Evolutionary conservation across 2,113 vertebrate species (phyloP), one percentile per base, ranked within the genome.

Genomic region (Rhipidura dahli): DNA sequence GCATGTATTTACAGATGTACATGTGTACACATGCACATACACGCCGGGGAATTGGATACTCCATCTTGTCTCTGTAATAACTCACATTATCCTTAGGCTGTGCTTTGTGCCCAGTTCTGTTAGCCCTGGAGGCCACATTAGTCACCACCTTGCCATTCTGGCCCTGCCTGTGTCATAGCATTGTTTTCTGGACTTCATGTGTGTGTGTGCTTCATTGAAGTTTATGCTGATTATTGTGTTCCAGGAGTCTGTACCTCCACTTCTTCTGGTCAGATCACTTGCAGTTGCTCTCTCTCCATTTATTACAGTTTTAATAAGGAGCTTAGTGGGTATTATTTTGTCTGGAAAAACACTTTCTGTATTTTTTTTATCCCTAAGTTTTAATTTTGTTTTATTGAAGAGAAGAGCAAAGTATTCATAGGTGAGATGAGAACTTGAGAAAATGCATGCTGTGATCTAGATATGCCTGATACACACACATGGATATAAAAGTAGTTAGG

Each of bases 391-490:
- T 47, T 44, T 37, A 16, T 20, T 71, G 35, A 83, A 40, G 27
- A 17, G 13, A 81, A 47, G n/a, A 60, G 17, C 15, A 3, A 49
- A 45, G 10, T 71, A 20, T 64, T 87, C 11, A 3, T 44, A 42
- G 26, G 28, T 76, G 69, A 75, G 22, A 49, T 64, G n/a, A 82
- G 61, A 81, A 78, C 35, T 59, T 61, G 5, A 63, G 75, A 56
- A 83, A 73, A 42, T 68, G 18, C 3, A 3, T 17, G 17, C 6
- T 86, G 42, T 31, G 5, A 5, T 75, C 63, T 61, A 5, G 70
- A 12, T 44, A 37, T 76, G 17, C 12, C 13, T 51, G 0, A 73
- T 50, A 22, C 1, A 14, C 47, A 33, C 33, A 24, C 0, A 0
- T 31, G 9, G 23, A 15, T 63, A 20, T 50, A 51, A 50, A 51